Base-by-base conservation (phyloP, 2,888 invertebrate species). In the Callimorpha dominula region DNA sequence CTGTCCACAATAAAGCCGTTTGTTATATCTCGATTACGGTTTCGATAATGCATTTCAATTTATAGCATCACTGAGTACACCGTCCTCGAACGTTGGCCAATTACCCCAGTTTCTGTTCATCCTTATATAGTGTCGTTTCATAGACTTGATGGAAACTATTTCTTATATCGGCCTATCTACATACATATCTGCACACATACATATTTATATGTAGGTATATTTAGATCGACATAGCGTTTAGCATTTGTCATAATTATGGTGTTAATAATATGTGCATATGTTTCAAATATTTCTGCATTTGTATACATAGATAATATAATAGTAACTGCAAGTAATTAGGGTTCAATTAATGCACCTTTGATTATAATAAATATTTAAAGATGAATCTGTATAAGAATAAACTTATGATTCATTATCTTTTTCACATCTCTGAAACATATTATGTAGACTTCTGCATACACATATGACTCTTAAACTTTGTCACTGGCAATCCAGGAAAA, bases 41-140 rank as follows among this genome's bases (percentile, higher is more conserved):
- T 89, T 90, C 88, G 91, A 92, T 93, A 92, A 91, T 89, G 89
- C 90, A 90, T 88, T 92, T 91, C 91, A 93, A 94, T 94, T 94
- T 93, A 92, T 87, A 85, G 93, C 90, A 88, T 92, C 93, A 92
- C 92, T 93, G 92, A 90, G 86, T 89, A 86, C 87, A 70, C 76
- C 81, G 88, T 86, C 85, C 89, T 88, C 85, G 81, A 83, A 80
- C 77, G 74, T 85, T 85, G 88, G 85, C 88, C 89, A 89, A 91
- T 93, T 93, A 93, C 86, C 92, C 94, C 84, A 92, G 90, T 87
- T 94, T 83, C 81, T 81, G 78, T 77, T 71, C 69, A 75, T 83
- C 83, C 83, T 76, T 83, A 79, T 83, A 81, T 85, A 86, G 86
- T 79, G 79, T 80, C 81, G 80, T 76, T 79, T 79, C 74, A 77